Evolutionary conservation across 2,888 invertebrate genomes (phyloP).

Genomic region (Dryocosmus kuriphilus): DNA sequence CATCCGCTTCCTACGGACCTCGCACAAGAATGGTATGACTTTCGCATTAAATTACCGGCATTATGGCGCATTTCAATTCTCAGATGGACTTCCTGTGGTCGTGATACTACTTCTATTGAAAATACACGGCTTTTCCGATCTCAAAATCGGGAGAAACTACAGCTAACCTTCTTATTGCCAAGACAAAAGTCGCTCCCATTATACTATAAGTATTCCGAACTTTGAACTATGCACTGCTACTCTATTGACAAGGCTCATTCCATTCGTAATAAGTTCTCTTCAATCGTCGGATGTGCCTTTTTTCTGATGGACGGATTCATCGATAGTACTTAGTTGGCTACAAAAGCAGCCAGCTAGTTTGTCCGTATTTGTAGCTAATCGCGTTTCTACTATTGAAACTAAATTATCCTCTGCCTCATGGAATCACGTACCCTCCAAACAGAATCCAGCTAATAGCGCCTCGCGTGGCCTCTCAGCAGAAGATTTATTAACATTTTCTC

Average conservation of each 20-base stretch:
- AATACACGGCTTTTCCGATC: background rate
- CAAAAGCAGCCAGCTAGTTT: too few relatives aligned
- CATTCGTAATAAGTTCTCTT: too few relatives aligned
- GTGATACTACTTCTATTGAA: conserved; percentile 4
- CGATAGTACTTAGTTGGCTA: background rate
- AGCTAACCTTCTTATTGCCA: background rate
- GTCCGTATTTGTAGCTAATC: too few relatives aligned
- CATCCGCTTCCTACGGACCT: conserved; percentile 12
- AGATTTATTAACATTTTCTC: too few relatives aligned
- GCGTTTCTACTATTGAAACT: too few relatives aligned
- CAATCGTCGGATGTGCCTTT: too few relatives aligned
- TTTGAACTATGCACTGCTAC: background rate
- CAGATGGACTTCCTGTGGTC: background rate
- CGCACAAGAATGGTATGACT: background rate
- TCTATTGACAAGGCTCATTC: background rate
- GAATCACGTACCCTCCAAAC: too few relatives aligned
- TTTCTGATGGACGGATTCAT: background rate
- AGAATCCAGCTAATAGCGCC: too few relatives aligned
- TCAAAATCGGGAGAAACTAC: background rate
- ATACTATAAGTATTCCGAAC: background rate
- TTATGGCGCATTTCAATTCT: background rate
- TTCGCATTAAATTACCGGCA: background rate
- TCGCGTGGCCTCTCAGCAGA: too few relatives aligned
- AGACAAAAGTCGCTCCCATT: background rate
- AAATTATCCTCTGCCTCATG: too few relatives aligned